phyloP scores from a whole-genome alignment of 1,140 invertebrate genomes.

The Pogonomyrmex californicus region DNA sequence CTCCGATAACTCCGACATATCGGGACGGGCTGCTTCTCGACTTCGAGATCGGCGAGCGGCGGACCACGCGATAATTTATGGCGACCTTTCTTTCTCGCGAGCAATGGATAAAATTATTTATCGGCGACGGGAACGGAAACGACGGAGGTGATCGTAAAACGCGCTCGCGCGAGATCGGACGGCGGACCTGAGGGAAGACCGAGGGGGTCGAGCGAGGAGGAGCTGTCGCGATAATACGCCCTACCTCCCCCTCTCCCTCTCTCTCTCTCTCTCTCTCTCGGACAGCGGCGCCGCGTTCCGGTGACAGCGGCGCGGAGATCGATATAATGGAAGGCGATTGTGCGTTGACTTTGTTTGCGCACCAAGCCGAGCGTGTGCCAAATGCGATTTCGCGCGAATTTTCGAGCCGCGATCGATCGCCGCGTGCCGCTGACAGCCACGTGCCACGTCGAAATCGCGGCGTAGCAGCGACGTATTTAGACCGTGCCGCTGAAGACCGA shows the following conservation, averaged over 20 bases:
- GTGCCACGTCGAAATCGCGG: constrained; percentile 59
- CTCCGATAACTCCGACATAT: constrained; percentile 29
- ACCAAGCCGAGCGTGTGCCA: constrained; percentile 20
- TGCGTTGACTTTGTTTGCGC: constrained; percentile 59
- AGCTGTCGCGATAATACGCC: constrained; percentile 53
- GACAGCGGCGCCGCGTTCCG: constrained; percentile 38
- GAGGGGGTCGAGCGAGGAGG: constrained; percentile 16
- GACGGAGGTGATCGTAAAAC: constrained; percentile 60
- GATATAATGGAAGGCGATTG: constrained; percentile 61
- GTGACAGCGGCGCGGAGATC: constrained; percentile 46
- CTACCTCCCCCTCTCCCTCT: neutral
- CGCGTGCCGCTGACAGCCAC: constrained; percentile 62
- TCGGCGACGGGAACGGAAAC: constrained; percentile 51
- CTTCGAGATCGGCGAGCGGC: constrained; percentile 33
- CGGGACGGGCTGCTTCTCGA: constrained; percentile 4
- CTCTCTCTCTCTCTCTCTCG: neutral
- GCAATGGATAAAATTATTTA: constrained; percentile 62
- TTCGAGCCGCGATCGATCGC: constrained; percentile 58
- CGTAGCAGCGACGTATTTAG: constrained; percentile 46
- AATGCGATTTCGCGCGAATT: constrained; percentile 58
- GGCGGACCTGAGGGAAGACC: neutral
- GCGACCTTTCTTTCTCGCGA: constrained; percentile 32
- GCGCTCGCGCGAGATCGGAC: constrained; percentile 40
- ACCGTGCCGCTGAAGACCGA: constrained; percentile 10
- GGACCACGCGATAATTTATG: constrained; percentile 55